phyloP scores from a whole-genome alignment of 2,113 vertebrate species.

The Patagioenas fasciata region DNA sequence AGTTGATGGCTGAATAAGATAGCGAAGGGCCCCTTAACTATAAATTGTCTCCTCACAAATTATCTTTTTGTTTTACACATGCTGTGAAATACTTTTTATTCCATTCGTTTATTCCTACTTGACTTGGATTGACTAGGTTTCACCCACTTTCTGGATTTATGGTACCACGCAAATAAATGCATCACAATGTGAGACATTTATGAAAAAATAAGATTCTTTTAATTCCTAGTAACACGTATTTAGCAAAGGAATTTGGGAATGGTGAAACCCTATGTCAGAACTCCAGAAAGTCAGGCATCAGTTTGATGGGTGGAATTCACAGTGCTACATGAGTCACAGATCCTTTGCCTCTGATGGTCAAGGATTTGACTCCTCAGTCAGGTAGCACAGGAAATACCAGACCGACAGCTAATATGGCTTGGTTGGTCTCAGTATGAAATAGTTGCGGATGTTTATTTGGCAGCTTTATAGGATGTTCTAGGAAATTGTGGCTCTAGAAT shows the following conservation, averaged over 20 bases:
- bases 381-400: background rate
- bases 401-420: background rate
- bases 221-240: background rate
- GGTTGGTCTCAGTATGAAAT: background rate
- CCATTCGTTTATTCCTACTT: background rate
- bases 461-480: background rate
- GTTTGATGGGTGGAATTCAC: background rate
- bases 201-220: background rate
- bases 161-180: background rate
- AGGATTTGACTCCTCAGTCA: background rate
- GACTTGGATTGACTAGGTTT: background rate
- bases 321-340: background rate
- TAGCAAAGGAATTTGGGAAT: background rate
- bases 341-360: background rate
- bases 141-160: background rate
- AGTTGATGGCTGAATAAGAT: background rate
- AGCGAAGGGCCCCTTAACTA: background rate
- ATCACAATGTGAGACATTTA: background rate
- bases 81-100: background rate
- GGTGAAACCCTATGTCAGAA: background rate
- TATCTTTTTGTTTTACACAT: background rate
- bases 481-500: background rate
- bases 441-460: background rate
- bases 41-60: background rate
- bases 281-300: background rate